Percentiles rank a stretch among this genome's conserved stretches.
These are phyloP conservation scores for Ceyx cyanopectus DNA, from an alignment of 2,113 vertebrate genomes.

Conservation along the genomic window DNA sequence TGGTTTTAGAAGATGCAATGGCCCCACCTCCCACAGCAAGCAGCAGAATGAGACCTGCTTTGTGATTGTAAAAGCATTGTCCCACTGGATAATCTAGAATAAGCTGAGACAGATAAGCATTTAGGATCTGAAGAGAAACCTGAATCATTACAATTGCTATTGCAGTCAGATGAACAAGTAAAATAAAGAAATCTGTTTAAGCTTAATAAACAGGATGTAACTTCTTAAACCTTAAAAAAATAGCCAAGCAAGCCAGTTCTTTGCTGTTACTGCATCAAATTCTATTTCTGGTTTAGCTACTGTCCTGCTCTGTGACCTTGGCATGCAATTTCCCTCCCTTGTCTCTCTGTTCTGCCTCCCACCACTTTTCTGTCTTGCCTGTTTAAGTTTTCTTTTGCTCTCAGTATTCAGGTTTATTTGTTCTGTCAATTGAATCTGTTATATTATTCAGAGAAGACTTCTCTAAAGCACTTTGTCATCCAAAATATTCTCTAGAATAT, in stretches of 20 bases:
- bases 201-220: slow-evolving; percentile 50
- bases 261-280: not conserved
- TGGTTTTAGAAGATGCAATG: rapidly evolving
- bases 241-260: not conserved
- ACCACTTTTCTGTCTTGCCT: slow-evolving; percentile 46
- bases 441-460: slow-evolving; percentile 4
- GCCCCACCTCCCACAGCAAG: not conserved
- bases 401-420: slow-evolving; percentile 48
- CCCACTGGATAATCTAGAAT: not conserved
- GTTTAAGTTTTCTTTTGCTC: slow-evolving; percentile 12
- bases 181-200: not conserved
- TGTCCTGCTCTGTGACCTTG: slow-evolving; percentile 53
- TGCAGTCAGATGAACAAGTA: slow-evolving; percentile 43
- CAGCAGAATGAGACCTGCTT: not conserved
- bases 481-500: slow-evolving; percentile 26
- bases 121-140: not conserved
- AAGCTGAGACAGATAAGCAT: not conserved
- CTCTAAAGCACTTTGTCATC: slow-evolving; percentile 38
- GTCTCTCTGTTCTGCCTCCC: slow-evolving; percentile 23
- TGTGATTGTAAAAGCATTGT: not conserved
- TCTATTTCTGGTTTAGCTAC: slow-evolving; percentile 52
- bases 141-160: not conserved
- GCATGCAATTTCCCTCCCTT: slow-evolving; percentile 44
- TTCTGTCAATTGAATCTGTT: slow-evolving; percentile 40
- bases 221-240: not conserved